phyloP scores from a whole-genome alignment of 2,888 invertebrate genomes.

The Bellardia pandia region DNA sequence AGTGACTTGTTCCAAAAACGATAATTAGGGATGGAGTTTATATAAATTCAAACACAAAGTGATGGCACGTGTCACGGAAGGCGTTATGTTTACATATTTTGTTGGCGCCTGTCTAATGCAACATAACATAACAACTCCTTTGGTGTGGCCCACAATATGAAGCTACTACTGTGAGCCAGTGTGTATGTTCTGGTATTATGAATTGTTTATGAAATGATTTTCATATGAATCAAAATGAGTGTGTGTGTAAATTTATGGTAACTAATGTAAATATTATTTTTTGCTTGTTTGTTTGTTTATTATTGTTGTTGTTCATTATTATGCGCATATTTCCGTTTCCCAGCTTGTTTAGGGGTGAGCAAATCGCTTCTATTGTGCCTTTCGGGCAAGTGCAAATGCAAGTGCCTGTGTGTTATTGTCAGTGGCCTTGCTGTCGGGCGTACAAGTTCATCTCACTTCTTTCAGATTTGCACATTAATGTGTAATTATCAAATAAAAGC shows the following conservation, averaged over 20 bases:
- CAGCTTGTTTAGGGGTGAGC: slow-evolving; percentile 25
- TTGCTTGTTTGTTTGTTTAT: slow-evolving; percentile 45
- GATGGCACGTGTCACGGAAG: slow-evolving; percentile 79
- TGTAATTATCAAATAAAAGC: slow-evolving; percentile 79
- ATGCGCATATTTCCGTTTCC: slow-evolving; percentile 67
- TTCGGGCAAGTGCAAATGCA: slow-evolving; percentile 62
- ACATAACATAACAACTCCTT: slow-evolving; percentile 44
- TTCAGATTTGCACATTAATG: slow-evolving; percentile 78
- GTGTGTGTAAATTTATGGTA: slow-evolving; percentile 72
- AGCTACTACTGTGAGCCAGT: slow-evolving; percentile 48
- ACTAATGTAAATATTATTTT: slow-evolving; percentile 80
- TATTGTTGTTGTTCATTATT: slow-evolving; percentile 65
- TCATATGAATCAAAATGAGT: slow-evolving; percentile 59
- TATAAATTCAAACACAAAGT: slow-evolving; percentile 72
- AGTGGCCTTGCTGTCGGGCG: not conserved
- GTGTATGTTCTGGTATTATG: slow-evolving; percentile 41
- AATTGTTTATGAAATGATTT: slow-evolving; percentile 68
- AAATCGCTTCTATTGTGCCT: slow-evolving; percentile 40
- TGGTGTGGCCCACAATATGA: slow-evolving; percentile 54
- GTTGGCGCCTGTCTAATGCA: slow-evolving; percentile 64
- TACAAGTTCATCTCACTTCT: slow-evolving; percentile 51
- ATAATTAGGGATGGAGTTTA: slow-evolving; percentile 56
- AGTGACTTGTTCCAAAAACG: slow-evolving; percentile 39
- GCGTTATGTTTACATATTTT: slow-evolving; percentile 82
- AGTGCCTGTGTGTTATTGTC: not conserved